Conservation (phyloP, 2,113 vertebrate genomes). For the Onychostoma macrolepis region DNA sequence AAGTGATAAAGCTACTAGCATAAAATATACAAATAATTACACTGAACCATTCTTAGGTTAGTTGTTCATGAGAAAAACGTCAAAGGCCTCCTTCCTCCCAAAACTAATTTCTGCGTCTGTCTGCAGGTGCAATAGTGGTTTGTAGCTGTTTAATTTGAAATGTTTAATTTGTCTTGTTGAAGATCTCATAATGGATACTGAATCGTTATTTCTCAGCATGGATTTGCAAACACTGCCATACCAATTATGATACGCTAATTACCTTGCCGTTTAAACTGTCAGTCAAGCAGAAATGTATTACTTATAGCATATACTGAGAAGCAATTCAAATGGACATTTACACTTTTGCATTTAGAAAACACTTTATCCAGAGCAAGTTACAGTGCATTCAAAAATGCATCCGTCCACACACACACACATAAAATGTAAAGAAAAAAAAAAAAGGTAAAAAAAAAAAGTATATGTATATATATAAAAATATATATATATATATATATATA, state of each 20-base stretch:
- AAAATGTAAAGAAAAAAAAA: too few relatives aligned
- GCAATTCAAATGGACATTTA: background rate
- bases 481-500: too few relatives aligned
- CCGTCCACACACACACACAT: background rate
- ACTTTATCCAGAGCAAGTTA: background rate
- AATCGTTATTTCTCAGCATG: conserved; percentile 47
- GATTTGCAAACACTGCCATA: conserved; percentile 49
- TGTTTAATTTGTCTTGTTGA: conserved; percentile 38
- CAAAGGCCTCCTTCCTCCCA: background rate
- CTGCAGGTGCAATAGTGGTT: background rate
- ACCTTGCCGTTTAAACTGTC: conserved; percentile 43
- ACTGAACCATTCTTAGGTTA: background rate
- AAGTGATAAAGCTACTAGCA: background rate
- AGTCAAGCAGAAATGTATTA: conserved; percentile 13
- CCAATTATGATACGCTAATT: conserved; percentile 56
- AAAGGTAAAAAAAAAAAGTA: too few relatives aligned
- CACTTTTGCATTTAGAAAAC: background rate
- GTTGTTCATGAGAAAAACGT: background rate
- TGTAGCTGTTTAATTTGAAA: conserved; percentile 32
- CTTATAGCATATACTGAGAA: conserved; percentile 35
- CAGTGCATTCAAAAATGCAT: background rate
- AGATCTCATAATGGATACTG: conserved; percentile 47
- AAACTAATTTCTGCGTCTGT: background rate
- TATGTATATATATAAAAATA: too few relatives aligned
- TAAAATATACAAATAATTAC: background rate